Evolutionary conservation across 2,797 vertebrate species (phyloP), one percentile per base, ranked within the genome.

Genomic region (Siniperca undulata): DNA sequence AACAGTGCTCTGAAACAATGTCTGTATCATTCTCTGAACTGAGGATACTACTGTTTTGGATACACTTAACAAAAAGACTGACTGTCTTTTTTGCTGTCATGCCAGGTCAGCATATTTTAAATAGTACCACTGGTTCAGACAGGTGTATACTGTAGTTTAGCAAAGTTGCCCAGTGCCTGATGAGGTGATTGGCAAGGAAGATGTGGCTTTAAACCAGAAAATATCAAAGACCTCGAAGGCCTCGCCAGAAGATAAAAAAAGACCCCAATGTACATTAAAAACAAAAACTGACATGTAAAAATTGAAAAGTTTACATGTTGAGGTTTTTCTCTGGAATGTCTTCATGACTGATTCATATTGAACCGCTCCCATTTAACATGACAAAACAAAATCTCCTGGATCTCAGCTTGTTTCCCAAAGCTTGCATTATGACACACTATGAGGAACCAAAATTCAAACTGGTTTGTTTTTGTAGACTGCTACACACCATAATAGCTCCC

Each of bases 351-450:
- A 78, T 60, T 77, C 56, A 59, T 66, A 40, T 66, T 70, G 65
- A 74, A 71, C 75, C 62, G 0, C 77, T 88, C 74, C 83, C 77
- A 77, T 84, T 86, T 80, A 82, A 80, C 81, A 85, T 79, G 75
- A 92, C 74, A 84, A 89, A 85, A 86, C 76, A 85, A 82, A 88
- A 48, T 56, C 70, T 73, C 24, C 58, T 75, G 67, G 38, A 70
- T 78, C 77, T 66, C 16, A 55, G 22, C 62, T 77, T 30, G 9
- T 68, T 79, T 86, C 78, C 79, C 42, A 42, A 65, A 62, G 68
- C 46, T 40, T 20, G 0, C 24, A 64, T 76, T 70, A 61, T 81
- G 83, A 74, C 66, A 84, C 66, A 78, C 34, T n/a, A 36, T 81
- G 46, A 67, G 71, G 42, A 77, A 83, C 24, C 3, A 66, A 42